These are phyloP conservation scores for Ceraclea dissimilis DNA, from an alignment of 2,888 invertebrate species.

Conservation along the genomic window DNA sequence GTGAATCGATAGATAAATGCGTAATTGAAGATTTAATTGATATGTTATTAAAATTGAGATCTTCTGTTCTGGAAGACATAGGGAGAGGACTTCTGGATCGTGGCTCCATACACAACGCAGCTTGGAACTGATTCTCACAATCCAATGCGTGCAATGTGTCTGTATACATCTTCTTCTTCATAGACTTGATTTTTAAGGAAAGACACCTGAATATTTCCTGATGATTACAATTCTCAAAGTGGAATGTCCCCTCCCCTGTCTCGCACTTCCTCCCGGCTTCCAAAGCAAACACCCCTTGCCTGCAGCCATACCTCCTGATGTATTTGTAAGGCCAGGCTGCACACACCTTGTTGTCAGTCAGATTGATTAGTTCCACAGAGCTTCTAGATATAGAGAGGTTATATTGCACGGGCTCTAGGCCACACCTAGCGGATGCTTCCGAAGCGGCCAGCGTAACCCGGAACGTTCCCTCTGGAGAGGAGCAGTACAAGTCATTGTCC, in stretches of 20 bases:
- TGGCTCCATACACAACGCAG: conserved; percentile 69
- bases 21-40: conserved; percentile 30
- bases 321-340: conserved; percentile 81
- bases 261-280: conserved; percentile 83
- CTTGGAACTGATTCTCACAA: conserved; percentile 65
- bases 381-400: conserved; percentile 66
- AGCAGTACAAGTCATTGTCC: conserved; percentile 83
- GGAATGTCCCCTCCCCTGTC: conserved; percentile 78
- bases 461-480: conserved; percentile 75
- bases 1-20: conserved; percentile 38
- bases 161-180: conserved; percentile 74
- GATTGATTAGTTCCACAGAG: conserved; percentile 65
- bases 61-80: conserved; percentile 50
- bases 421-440: conserved; percentile 70
- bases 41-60: conserved; percentile 40
- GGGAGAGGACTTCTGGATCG: conserved; percentile 76
- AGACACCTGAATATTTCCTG: conserved; percentile 77
- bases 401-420: conserved; percentile 63
- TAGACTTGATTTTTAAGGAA: conserved; percentile 76
- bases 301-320: conserved; percentile 78
- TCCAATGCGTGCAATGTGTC: conserved; percentile 59
- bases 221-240: conserved; percentile 71
- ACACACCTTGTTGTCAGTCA: conserved; percentile 54
- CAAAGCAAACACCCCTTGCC: conserved; percentile 78
- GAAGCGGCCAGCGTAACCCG: conserved; percentile 70